Conservation (phyloP, 1,140 invertebrate genomes). For the Halesus radiatus region DNA sequence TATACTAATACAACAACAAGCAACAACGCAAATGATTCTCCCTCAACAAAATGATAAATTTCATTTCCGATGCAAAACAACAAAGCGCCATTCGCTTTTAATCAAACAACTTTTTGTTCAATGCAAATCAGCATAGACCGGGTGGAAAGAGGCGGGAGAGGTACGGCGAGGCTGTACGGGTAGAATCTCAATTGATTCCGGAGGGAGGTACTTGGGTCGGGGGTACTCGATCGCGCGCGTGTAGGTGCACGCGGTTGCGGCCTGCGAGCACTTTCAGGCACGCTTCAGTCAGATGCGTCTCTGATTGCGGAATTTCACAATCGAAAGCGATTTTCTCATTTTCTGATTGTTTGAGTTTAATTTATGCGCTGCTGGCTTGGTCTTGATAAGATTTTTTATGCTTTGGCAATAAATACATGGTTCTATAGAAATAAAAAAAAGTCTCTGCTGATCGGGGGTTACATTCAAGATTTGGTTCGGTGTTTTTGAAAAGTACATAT, state of each 20-base stretch:
- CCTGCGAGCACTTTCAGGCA: neutral
- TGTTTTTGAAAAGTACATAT: too few relatives aligned
- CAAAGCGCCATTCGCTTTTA: conserved; percentile 44
- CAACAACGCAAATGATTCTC: neutral
- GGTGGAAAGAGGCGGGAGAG: neutral
- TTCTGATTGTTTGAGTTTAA: too few relatives aligned
- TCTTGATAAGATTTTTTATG: too few relatives aligned
- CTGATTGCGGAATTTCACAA: conserved; percentile 6
- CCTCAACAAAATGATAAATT: conserved; percentile 28
- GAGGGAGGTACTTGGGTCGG: neutral
- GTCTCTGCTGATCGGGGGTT: too few relatives aligned
- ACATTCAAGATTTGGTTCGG: too few relatives aligned
- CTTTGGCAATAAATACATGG: too few relatives aligned
- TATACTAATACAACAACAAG: too few relatives aligned
- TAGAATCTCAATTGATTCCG: conserved; percentile 30
- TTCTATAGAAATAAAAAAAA: too few relatives aligned
- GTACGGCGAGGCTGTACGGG: conserved; percentile 3
- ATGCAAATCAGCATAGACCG: conserved; percentile 41
- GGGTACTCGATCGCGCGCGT: conserved; percentile 22
- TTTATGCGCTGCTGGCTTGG: too few relatives aligned
- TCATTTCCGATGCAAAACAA: conserved; percentile 39
- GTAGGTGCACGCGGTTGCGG: conserved; percentile 2
- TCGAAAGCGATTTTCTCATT: neutral
- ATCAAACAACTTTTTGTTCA: conserved; percentile 41
- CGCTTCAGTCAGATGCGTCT: neutral